Percentiles rank a stretch among this genome's conserved stretches.
Evolutionary conservation across 1,140 invertebrate species (phyloP).

Genomic region (Drosophila miranda): DNA sequence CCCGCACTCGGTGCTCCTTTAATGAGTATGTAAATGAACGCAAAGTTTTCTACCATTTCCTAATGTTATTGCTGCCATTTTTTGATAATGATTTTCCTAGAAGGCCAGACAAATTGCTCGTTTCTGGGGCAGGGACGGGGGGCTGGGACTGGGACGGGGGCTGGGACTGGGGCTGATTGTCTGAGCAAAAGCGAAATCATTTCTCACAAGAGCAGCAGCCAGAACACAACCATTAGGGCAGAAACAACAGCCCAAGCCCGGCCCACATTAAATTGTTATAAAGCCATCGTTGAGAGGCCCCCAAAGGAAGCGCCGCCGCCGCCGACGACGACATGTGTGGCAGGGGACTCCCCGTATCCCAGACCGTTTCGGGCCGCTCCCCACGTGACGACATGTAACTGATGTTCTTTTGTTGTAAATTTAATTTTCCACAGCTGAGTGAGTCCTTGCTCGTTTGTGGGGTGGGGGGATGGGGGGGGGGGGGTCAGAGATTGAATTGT

Average conservation of each 20-base stretch:
- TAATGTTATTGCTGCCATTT: neutral
- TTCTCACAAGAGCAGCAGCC: conserved; percentile 53
- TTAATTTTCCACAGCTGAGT: conserved; percentile 61
- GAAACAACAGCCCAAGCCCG: conserved; percentile 9
- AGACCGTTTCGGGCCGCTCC: no score
- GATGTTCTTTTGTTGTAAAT: conserved; percentile 72
- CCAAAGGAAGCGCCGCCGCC: conserved; percentile 33
- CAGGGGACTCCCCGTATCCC: no score
- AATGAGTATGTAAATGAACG: conserved; percentile 40
- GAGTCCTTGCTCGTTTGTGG: conserved; percentile 23
- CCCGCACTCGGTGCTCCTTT: neutral
- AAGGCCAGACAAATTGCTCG: conserved; percentile 61
- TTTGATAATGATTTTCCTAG: conserved; percentile 53
- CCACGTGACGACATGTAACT: conserved; percentile 55
- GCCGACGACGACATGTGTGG: no score
- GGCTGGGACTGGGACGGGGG: neutral
- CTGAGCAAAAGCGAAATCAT: conserved; percentile 52
- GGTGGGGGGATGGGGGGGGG: no score
- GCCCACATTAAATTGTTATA: conserved; percentile 73
- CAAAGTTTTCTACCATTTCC: conserved; percentile 5
- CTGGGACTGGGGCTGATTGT: no score
- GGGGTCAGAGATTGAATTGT: conserved; percentile 61
- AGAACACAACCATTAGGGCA: conserved; percentile 25
- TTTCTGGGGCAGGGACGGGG: neutral
- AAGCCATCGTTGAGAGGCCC: conserved; percentile 56